Evolutionary conservation across 1,140 invertebrate genomes (phyloP).

Genomic region (Thaumatotibia leucotreta): DNA sequence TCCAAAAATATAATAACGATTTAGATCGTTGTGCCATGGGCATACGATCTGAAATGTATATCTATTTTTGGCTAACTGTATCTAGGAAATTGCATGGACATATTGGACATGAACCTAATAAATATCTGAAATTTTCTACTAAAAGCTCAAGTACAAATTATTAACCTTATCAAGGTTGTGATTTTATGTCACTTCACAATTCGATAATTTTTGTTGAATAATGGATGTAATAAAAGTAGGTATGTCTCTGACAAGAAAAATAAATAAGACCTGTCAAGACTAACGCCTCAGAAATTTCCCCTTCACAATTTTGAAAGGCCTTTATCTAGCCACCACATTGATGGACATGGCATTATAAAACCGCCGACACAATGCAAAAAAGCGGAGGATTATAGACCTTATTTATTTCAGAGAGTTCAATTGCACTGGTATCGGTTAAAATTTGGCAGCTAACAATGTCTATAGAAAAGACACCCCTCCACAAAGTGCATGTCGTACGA

Average conservation of each 20-base stretch:
- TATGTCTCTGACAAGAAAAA: constrained; percentile 1
- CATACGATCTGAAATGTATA: too few species aligned
- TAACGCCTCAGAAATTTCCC: neutral
- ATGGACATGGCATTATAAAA: constrained; percentile 10
- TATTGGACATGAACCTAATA: too few species aligned
- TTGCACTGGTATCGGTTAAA: constrained; percentile 6
- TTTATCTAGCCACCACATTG: constrained; percentile 5
- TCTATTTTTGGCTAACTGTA: too few species aligned
- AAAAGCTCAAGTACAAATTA: too few species aligned
- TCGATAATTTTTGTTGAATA: neutral
- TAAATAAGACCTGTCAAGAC: constrained; percentile 10
- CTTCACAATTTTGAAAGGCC: constrained; percentile 4
- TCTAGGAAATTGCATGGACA: too few species aligned
- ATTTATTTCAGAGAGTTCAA: neutral
- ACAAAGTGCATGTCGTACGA: constrained; percentile 41
- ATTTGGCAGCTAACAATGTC: constrained; percentile 3
- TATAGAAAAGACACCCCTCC: constrained; percentile 40
- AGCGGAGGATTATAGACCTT: neutral
- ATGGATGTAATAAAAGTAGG: neutral
- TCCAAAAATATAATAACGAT: too few species aligned
- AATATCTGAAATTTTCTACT: too few species aligned
- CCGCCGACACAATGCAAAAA: neutral
- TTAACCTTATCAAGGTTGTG: too few species aligned
- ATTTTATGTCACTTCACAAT: neutral
- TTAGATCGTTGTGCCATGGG: too few species aligned